Evolutionary conservation across 2,113 vertebrate genomes (phyloP).

Genomic region (Butorides virescens): DNA sequence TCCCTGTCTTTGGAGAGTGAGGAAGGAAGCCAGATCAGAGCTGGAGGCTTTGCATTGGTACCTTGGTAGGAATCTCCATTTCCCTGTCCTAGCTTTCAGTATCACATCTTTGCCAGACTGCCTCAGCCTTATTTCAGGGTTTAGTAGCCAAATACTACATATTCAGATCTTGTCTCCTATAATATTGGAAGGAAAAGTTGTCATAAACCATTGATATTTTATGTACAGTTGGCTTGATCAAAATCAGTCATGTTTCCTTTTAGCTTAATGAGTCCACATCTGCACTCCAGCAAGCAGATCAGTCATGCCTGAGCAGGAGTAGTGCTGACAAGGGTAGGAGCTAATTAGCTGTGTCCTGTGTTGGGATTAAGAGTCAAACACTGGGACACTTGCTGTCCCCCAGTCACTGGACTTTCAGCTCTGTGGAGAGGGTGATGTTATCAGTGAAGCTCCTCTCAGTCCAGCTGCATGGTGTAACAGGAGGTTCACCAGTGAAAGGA

Average conservation of each 20-base stretch:
- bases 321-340: background rate
- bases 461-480: background rate
- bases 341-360: background rate
- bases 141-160: background rate
- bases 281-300: conserved; percentile 8
- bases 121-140: background rate
- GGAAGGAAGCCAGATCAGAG: background rate
- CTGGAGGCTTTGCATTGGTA: background rate
- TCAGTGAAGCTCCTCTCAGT: background rate
- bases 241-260: background rate
- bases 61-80: background rate
- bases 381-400: background rate
- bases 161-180: background rate
- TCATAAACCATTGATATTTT: conserved; percentile 1
- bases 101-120: background rate
- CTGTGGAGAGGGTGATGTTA: background rate
- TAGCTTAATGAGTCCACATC: conserved; percentile 14
- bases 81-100: background rate
- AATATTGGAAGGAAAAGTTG: background rate
- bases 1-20: background rate
- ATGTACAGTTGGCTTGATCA: background rate
- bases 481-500: background rate
- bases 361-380: background rate
- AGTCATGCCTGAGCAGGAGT: background rate
- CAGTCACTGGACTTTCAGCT: background rate